These are phyloP conservation scores for Tangara arthus DNA, from an alignment of 2,797 vertebrate genomes.

Conservation along the genomic window DNA sequence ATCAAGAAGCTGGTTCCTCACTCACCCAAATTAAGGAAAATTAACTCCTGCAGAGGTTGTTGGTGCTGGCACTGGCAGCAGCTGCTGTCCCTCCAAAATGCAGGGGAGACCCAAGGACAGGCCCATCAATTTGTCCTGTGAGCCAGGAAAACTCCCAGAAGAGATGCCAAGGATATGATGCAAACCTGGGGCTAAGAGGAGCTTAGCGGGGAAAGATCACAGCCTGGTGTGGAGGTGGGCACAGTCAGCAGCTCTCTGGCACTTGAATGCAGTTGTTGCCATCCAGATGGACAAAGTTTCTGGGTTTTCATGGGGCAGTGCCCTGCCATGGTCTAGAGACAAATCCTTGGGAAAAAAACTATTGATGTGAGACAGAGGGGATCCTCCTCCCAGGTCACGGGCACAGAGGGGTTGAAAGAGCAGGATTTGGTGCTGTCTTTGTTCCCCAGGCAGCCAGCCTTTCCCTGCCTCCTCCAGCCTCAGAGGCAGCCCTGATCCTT, in stretches of 20 bases:
- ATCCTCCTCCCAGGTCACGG: neutral
- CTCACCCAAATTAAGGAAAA: neutral
- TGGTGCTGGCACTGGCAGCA: neutral
- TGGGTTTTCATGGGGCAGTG: fast-evolving
- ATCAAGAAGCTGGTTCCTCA: neutral
- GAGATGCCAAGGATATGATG: neutral
- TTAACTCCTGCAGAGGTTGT: neutral
- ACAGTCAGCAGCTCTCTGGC: neutral
- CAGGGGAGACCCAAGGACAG: neutral
- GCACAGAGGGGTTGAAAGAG: neutral
- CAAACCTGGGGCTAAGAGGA: neutral
- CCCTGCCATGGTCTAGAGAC: neutral
- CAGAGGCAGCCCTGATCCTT: neutral
- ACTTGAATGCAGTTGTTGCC: neutral
- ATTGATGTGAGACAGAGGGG: fast-evolving
- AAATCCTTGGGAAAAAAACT: neutral
- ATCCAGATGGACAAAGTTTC: neutral
- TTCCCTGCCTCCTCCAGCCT: neutral
- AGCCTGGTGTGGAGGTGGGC: neutral
- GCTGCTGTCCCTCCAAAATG: neutral
- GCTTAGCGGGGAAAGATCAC: neutral
- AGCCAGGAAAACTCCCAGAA: neutral
- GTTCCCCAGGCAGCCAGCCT: neutral
- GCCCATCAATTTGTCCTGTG: too few species aligned
- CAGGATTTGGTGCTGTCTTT: neutral